Conservation (phyloP, 1,140 invertebrate species). For the Ganaspis sp. region DNA sequence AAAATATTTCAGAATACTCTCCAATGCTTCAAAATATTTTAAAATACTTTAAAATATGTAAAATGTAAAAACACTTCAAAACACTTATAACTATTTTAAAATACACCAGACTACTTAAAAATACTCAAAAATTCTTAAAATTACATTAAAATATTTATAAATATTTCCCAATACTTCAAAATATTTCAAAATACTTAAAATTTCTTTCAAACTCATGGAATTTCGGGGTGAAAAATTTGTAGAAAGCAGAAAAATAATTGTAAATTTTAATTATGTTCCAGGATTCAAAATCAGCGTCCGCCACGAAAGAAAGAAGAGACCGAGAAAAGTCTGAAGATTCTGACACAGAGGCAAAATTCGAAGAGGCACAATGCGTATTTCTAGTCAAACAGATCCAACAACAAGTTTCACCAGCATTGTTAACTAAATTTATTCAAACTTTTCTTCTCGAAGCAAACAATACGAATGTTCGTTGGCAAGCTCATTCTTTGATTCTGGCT, state of each 20-base stretch:
- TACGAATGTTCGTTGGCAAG: conserved; percentile 95
- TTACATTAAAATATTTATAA: no score
- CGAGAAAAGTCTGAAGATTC: conserved; percentile 84
- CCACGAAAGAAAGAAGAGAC: conserved; percentile 76
- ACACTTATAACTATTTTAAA: no score
- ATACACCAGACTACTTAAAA: no score
- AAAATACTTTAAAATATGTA: no score
- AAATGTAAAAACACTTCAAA: no score
- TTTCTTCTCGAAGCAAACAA: conserved; percentile 96
- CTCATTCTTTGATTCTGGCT: conserved; percentile 90
- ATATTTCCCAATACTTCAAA: no score
- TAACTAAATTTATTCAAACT: conserved; percentile 90
- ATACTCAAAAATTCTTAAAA: no score
- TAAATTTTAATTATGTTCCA: conserved; percentile 51
- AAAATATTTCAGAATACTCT: no score
- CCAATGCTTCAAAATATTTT: no score
- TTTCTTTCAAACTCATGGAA: no score
- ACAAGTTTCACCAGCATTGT: conserved; percentile 81
- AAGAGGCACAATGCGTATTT: conserved; percentile 82
- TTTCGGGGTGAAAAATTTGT: no score
- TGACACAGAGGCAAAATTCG: conserved; percentile 81
- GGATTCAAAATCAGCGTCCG: conserved; percentile 72
- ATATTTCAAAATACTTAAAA: no score
- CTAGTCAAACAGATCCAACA: conserved; percentile 85
- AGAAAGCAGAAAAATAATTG: not conserved